These are phyloP conservation scores for Crioceris asparagi DNA, from an alignment of 2,888 invertebrate genomes.

Conservation along the genomic window DNA sequence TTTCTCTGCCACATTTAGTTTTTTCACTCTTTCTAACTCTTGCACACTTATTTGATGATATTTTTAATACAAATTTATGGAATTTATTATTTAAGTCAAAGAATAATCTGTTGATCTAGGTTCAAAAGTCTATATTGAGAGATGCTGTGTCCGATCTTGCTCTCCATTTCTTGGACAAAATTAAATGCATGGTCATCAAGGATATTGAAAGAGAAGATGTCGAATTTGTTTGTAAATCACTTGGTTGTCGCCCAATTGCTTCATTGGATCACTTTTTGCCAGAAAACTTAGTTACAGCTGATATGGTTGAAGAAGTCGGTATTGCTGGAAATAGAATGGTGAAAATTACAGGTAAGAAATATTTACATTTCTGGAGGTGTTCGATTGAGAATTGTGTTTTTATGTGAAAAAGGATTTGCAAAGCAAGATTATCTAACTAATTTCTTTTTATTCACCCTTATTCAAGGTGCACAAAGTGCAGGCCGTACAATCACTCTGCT, in stretches of 20 bases:
- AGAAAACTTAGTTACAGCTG: slow-evolving; percentile 85
- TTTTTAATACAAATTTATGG: too few relatives aligned
- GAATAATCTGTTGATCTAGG: slow-evolving; percentile 20
- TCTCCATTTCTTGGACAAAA: slow-evolving; percentile 95
- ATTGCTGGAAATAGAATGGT: slow-evolving; percentile 85
- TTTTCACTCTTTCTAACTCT: too few relatives aligned
- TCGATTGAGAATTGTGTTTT: too few relatives aligned
- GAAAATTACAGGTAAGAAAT: slow-evolving; percentile 47
- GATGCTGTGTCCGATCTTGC: slow-evolving; percentile 97
- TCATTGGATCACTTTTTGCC: slow-evolving; percentile 95
- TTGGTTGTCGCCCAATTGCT: slow-evolving; percentile 92
- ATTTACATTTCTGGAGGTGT: too few relatives aligned
- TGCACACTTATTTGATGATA: too few relatives aligned
- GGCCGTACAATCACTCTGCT: slow-evolving; percentile 89
- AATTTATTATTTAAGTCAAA: too few relatives aligned
- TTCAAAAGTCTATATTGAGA: slow-evolving; percentile 65
- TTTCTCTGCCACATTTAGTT: too few relatives aligned
- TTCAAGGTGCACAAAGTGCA: slow-evolving; percentile 54
- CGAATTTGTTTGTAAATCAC: slow-evolving; percentile 91
- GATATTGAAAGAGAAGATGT: slow-evolving; percentile 98
- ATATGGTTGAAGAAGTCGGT: slow-evolving; percentile 87
- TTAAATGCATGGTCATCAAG: slow-evolving; percentile 96
- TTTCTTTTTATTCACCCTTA: slow-evolving; percentile 6
- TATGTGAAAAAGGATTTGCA: too few relatives aligned
- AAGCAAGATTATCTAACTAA: too few relatives aligned